phyloP scores from a whole-genome alignment of 2,888 invertebrate species.

The Hydropsyche betteni region DNA sequence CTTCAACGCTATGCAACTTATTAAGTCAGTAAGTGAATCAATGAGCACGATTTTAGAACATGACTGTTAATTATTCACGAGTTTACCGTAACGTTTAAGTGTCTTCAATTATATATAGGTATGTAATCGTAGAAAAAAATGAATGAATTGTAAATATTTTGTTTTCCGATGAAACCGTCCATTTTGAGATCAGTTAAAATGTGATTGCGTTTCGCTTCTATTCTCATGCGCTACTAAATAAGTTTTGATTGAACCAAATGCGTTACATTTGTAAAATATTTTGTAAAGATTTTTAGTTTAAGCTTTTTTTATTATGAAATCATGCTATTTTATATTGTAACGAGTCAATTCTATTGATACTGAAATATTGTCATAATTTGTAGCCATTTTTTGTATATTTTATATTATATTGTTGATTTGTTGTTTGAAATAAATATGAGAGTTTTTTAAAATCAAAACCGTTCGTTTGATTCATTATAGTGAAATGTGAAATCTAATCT shows the following conservation, averaged over 20 bases:
- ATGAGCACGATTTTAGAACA: conserved; percentile 18
- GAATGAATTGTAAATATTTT: neutral
- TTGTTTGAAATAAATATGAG: conserved; percentile 32
- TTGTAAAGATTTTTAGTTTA: neutral
- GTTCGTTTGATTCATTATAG: too few species aligned
- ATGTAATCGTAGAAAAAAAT: neutral
- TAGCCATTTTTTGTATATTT: conserved; percentile 33
- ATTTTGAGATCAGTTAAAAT: conserved; percentile 30
- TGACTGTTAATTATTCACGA: conserved; percentile 8
- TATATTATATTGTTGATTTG: conserved; percentile 30
- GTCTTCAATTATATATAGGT: neutral
- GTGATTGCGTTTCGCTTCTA: conserved; percentile 23
- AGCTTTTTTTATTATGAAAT: neutral
- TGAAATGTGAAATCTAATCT: too few species aligned
- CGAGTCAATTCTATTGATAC: neutral
- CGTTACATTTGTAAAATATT: neutral
- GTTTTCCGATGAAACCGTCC: conserved; percentile 23
- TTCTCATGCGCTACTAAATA: conserved; percentile 13
- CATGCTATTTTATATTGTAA: conserved; percentile 10
- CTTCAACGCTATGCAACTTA: too few species aligned
- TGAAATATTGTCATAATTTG: conserved; percentile 23
- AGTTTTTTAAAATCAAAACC: neutral
- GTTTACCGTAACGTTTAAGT: conserved; percentile 18
- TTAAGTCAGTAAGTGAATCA: conserved; percentile 9
- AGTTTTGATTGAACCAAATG: neutral